Percentiles rank a stretch among this genome's conserved stretches.
Conservation (phyloP, 2,113 vertebrate species). For the Blennius ocellaris region DNA sequence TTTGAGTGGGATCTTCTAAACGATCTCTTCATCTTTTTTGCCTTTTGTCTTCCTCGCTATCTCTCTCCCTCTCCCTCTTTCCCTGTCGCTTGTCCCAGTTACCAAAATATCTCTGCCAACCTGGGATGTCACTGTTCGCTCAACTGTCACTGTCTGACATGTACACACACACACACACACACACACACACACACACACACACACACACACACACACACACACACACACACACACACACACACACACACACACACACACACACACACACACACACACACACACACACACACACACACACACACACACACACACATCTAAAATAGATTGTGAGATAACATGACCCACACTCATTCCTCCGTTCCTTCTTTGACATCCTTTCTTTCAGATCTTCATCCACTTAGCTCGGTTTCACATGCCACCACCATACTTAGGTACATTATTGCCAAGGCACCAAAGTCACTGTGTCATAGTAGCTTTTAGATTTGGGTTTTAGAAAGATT, state of each 20-base stretch:
- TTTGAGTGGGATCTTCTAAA: constrained; percentile 73
- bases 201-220: constrained; percentile 40
- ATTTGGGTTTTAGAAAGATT: too few relatives aligned
- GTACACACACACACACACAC: too few relatives aligned
- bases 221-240: constrained; percentile 41
- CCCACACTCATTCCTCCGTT: constrained; percentile 50
- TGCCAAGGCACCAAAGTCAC: neutral
- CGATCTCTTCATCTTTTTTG: constrained; percentile 74
- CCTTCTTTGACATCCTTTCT: constrained; percentile 39
- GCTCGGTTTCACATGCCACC: neutral
- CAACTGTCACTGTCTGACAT: constrained; percentile 71
- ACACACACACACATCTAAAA: constrained; percentile 34
- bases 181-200: constrained; percentile 29
- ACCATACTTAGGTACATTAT: neutral
- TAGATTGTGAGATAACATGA: constrained; percentile 58
- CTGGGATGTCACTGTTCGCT: constrained; percentile 76
- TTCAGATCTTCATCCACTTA: constrained; percentile 22
- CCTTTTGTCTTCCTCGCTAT: constrained; percentile 64
- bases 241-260: constrained; percentile 4
- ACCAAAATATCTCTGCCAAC: constrained; percentile 80
- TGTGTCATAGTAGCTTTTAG: too few relatives aligned
- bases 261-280: constrained; percentile 13
- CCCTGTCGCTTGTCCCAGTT: constrained; percentile 71
- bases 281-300: constrained; percentile 20
- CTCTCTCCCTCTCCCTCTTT: constrained; percentile 34